These are phyloP conservation scores for Galerucella calmariensis DNA, from an alignment of 2,888 invertebrate genomes.

Conservation along the genomic window DNA sequence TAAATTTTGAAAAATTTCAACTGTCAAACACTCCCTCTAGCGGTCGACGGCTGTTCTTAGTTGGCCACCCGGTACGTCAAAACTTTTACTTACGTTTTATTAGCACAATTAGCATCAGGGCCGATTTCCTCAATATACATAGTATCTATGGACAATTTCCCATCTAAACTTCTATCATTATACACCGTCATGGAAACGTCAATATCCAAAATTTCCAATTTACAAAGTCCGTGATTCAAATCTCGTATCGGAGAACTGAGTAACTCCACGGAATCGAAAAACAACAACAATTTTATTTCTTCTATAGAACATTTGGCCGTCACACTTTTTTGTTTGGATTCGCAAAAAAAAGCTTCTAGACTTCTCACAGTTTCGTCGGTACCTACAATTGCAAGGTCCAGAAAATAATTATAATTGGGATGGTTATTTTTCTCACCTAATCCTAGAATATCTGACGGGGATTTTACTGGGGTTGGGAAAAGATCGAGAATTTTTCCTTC, in stretches of 20 bases:
- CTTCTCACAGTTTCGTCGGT: conserved; percentile 69
- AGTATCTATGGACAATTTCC: conserved; percentile 77
- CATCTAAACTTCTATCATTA: conserved; percentile 76
- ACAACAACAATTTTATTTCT: conserved; percentile 76
- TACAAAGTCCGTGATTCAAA: conserved; percentile 76
- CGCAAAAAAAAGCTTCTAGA: conserved; percentile 79
- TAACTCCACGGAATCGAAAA: conserved; percentile 79
- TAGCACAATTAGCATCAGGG: conserved; percentile 72
- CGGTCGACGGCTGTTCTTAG: too few species aligned
- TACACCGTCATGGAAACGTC: conserved; percentile 72
- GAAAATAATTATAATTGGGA: conserved; percentile 27
- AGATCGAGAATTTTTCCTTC: conserved; percentile 70
- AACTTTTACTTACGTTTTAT: conserved; percentile 68
- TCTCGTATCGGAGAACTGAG: conserved; percentile 81
- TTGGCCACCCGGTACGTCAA: too few species aligned
- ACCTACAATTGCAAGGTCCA: conserved; percentile 34
- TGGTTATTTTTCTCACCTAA: conserved; percentile 8
- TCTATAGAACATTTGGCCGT: conserved; percentile 74
- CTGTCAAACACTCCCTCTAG: too few species aligned
- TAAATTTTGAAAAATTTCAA: too few species aligned
- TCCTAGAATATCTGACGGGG: conserved; percentile 43
- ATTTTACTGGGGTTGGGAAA: conserved; percentile 58
- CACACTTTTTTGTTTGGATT: conserved; percentile 73
- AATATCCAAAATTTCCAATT: conserved; percentile 76
- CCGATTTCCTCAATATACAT: conserved; percentile 79